Percentiles rank a stretch among this genome's conserved stretches.
Evolutionary conservation across 2,797 vertebrate genomes (phyloP).

Genomic region (Eremophila alpestris): DNA sequence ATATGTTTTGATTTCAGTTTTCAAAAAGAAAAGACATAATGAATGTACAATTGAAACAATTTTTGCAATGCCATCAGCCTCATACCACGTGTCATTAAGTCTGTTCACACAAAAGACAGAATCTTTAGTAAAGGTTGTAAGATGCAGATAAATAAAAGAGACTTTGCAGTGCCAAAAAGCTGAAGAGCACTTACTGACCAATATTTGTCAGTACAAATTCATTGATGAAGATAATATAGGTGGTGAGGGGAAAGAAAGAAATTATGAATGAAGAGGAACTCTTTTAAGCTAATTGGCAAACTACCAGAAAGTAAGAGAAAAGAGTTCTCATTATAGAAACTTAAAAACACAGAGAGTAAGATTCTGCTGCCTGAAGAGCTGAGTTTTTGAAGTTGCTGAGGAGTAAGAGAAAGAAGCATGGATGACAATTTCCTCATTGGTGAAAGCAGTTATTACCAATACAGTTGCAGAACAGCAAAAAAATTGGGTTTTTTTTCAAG

Average conservation of each 20-base stretch:
- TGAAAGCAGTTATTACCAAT: not conserved
- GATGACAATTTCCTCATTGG: not conserved
- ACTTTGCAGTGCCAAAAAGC: not conserved
- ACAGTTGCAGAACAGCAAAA: not conserved
- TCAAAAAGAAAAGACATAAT: not conserved
- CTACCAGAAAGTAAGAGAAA: not conserved
- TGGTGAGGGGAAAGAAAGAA: not conserved
- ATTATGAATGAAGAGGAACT: not conserved
- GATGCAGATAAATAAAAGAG: not conserved
- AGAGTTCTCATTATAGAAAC: not conserved
- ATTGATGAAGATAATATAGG: not conserved
- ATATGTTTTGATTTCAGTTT: not conserved
- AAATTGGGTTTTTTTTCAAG: rapidly evolving
- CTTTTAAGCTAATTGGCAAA: not conserved
- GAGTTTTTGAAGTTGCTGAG: not conserved
- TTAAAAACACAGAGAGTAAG: not conserved
- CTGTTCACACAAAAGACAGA: not conserved
- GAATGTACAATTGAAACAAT: not conserved
- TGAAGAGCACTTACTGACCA: not conserved
- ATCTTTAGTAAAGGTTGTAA: not conserved
- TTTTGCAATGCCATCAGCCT: not conserved
- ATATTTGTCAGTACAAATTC: not conserved
- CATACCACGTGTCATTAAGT: not conserved
- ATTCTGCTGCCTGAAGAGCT: not conserved
- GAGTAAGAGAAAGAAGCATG: not conserved